phyloP scores from a whole-genome alignment of 2,113 vertebrate genomes.

The Pelecanoides urinatrix region DNA sequence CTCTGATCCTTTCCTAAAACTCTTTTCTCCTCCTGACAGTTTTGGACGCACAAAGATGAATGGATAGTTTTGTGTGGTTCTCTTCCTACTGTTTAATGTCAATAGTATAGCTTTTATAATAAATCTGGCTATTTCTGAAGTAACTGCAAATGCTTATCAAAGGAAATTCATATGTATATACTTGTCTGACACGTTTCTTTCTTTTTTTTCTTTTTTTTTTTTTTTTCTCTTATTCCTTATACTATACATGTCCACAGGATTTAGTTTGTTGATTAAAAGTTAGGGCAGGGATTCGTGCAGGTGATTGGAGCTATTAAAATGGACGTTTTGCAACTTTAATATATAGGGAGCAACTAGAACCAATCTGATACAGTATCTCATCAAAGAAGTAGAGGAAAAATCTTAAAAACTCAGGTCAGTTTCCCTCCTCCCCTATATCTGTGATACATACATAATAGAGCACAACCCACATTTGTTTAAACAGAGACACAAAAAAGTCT shows the following conservation, averaged over 20 bases:
- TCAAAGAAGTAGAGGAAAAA: background rate
- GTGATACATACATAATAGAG: background rate
- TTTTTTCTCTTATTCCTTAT: background rate
- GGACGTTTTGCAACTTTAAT: background rate
- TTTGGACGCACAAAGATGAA: background rate
- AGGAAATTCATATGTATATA: background rate
- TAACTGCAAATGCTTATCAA: background rate
- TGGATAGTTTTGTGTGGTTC: background rate
- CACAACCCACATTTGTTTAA: background rate
- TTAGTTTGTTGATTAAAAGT: background rate
- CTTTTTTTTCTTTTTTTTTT: background rate
- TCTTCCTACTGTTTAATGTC: background rate
- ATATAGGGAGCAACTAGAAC: background rate
- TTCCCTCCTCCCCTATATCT: background rate
- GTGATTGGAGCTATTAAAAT: background rate
- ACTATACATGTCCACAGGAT: background rate
- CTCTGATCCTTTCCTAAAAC: background rate
- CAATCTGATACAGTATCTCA: background rate
- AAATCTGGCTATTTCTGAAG: background rate
- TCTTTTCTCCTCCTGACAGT: background rate
- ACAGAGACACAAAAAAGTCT: background rate
- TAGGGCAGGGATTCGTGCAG: background rate
- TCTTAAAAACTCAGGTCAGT: background rate
- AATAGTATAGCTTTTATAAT: background rate
- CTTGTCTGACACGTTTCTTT: background rate